Evolutionary conservation across 2,113 vertebrate genomes (phyloP), one percentile per base, ranked within the genome.

Genomic region (Hippolais icterina): DNA sequence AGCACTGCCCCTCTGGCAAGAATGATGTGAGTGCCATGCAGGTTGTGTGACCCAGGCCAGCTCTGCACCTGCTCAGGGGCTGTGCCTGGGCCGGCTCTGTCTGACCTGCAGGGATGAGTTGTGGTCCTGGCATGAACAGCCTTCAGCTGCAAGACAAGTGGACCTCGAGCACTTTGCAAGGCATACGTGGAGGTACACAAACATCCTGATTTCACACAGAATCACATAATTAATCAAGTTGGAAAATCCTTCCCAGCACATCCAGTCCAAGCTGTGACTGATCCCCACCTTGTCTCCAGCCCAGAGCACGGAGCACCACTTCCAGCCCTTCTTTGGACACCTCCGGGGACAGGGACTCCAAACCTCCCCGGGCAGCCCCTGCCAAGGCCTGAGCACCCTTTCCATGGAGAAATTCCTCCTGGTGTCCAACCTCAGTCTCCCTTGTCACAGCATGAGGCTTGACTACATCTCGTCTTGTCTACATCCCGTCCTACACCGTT

Each of bases 251-350:
- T 29, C 31, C 42, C 24, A 41, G 3, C 2, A 24, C 29, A 8
- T 3, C 0, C 3, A 31, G 42, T 20, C 35, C 15, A 1, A 19
- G 24, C 31, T 65, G 42, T n/a, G 41, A 5, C 69, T 2, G 1
- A 15, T 33, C 2, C 23, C 28, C n/a, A 47, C 28, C 28, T 2
- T 39, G 8, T 75, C 42, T 23, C 50, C n/a, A 56, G n/a, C n/a
- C 57, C 41, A 47, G 41, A 5, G n/a, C 59, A 0, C 50, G 8
- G 3, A 28, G 50, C 23, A n/a, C 22, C n/a, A 19, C 11, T 2
- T 54, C 21, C 46, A 44, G 66, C 2, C 2, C 1, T 54, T 46
- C 20, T 25, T 10, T 2, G 3, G 25, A 1, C 37, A 25, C 31
- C 56, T 31, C 21, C 21, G 27, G 47, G 28, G 39, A 11, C 27